A percentile compares a stretch with the other conserved stretches of the same genome.
Evolutionary conservation across 2,888 invertebrate species (phyloP).

Genomic region (Xanthorhoe spadicearia): DNA sequence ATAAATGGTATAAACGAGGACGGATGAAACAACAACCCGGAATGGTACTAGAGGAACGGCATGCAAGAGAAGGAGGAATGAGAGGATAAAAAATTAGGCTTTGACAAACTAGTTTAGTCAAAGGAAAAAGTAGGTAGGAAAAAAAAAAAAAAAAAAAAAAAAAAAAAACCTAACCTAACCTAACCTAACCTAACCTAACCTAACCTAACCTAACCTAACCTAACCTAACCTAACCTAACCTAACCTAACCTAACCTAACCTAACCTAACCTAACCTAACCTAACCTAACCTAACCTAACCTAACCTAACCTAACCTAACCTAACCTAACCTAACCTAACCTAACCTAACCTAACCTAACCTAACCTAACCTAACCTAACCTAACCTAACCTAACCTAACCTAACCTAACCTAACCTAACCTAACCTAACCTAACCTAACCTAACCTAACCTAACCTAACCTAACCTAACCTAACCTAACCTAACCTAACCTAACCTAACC

Average conservation of each 20-base stretch:
- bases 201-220: conserved; percentile 32
- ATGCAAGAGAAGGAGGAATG: background rate
- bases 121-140: background rate
- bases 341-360: no score
- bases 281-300: conserved; percentile 45
- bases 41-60: no score
- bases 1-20: no score
- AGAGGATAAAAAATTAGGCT: background rate
- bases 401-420: no score
- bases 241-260: conserved; percentile 43
- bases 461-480: no score
- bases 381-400: no score
- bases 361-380: no score
- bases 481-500: no score
- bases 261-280: conserved; percentile 49
- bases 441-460: no score
- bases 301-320: conserved; percentile 47
- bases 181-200: conserved; percentile 40
- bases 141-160: conserved; percentile 4
- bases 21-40: no score
- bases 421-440: no score
- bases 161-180: conserved; percentile 35
- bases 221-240: conserved; percentile 34
- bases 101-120: conserved; percentile 1
- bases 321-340: conserved; percentile 39